A percentile compares a stretch with the other conserved stretches of the same genome.
These are phyloP conservation scores for Heliconius cydno DNA, from an alignment of 2,888 invertebrate genomes.

Conservation along the genomic window DNA sequence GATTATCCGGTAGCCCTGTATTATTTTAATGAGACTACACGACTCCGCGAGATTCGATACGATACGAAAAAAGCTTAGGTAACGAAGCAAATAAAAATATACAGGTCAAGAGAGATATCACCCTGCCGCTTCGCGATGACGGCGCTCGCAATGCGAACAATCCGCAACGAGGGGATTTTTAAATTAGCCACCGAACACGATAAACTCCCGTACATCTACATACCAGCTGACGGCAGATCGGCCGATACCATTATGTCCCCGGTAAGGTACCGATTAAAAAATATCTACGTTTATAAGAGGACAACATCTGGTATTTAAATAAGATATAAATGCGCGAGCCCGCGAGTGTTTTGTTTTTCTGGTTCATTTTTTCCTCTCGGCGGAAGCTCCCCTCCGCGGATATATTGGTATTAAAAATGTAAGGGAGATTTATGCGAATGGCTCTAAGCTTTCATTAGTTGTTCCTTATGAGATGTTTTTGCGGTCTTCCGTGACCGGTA, in stretches of 20 bases:
- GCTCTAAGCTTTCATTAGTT: slow-evolving; percentile 84
- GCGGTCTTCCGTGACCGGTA: slow-evolving; percentile 83
- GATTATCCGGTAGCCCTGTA: slow-evolving; percentile 83
- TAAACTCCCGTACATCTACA: slow-evolving; percentile 77
- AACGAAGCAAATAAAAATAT: slow-evolving; percentile 79
- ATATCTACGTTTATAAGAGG: slow-evolving; percentile 79
- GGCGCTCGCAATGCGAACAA: slow-evolving; percentile 61
- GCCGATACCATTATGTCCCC: slow-evolving; percentile 81
- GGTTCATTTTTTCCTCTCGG: slow-evolving; percentile 68
- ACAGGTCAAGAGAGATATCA: slow-evolving; percentile 80
- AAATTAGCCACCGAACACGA: slow-evolving; percentile 78
- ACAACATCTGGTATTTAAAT: slow-evolving; percentile 83
- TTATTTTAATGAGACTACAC: slow-evolving; percentile 84
- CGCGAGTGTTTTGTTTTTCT: slow-evolving; percentile 77
- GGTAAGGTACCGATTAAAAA: slow-evolving; percentile 82
- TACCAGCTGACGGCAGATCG: slow-evolving; percentile 82
- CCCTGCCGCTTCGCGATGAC: slow-evolving; percentile 67
- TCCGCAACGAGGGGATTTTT: slow-evolving; percentile 68
- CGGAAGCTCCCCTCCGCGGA: slow-evolving; percentile 77
- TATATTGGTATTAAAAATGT: slow-evolving; percentile 84
- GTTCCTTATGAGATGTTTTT: slow-evolving; percentile 80
- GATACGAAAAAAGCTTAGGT: slow-evolving; percentile 80
- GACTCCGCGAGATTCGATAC: slow-evolving; percentile 78
- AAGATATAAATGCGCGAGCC: slow-evolving; percentile 80
- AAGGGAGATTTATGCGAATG: slow-evolving; percentile 84